Percentiles rank a stretch among this genome's conserved stretches.
Evolutionary conservation across 2,113 vertebrate genomes (phyloP).

Genomic region (Lepus europaeus): DNA sequence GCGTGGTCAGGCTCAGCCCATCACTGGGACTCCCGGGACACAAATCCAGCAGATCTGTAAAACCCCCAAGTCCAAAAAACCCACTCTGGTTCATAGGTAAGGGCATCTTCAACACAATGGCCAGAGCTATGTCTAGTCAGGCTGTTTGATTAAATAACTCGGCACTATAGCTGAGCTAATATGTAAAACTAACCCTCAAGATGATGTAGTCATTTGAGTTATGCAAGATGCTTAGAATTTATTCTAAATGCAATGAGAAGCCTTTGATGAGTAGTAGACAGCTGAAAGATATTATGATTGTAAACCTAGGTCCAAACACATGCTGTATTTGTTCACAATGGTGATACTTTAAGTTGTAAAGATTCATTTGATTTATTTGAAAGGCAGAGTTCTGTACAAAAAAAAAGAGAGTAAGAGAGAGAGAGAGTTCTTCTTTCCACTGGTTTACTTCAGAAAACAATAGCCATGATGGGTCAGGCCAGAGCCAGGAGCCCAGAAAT

Average conservation of each 20-base stretch:
- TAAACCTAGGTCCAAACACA: not conserved
- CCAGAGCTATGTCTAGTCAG: slow-evolving; percentile 85
- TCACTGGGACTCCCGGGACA: slow-evolving; percentile 56
- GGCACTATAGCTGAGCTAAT: not conserved
- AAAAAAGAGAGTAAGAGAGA: no score
- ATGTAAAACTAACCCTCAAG: not conserved
- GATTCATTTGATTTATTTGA: no score
- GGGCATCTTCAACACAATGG: slow-evolving; percentile 87
- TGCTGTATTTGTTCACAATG: no score
- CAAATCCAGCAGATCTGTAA: slow-evolving; percentile 76
- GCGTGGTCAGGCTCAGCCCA: slow-evolving; percentile 74
- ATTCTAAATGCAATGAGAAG: not conserved
- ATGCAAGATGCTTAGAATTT: not conserved
- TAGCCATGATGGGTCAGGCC: no score
- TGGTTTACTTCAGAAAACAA: no score
- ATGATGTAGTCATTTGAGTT: not conserved
- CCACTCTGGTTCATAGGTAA: slow-evolving; percentile 85
- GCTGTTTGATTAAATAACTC: not conserved
- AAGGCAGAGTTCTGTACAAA: no score
- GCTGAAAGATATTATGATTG: not conserved
- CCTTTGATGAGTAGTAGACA: not conserved
- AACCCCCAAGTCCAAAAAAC: slow-evolving; percentile 86
- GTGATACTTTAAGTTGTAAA: no score
- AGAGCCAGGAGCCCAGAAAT: no score
- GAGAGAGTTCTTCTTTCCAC: no score